A percentile compares a stretch with the other conserved stretches of the same genome.
These are phyloP conservation scores for Pedionomus torquatus DNA, from an alignment of 2,113 vertebrate species.

Conservation along the genomic window DNA sequence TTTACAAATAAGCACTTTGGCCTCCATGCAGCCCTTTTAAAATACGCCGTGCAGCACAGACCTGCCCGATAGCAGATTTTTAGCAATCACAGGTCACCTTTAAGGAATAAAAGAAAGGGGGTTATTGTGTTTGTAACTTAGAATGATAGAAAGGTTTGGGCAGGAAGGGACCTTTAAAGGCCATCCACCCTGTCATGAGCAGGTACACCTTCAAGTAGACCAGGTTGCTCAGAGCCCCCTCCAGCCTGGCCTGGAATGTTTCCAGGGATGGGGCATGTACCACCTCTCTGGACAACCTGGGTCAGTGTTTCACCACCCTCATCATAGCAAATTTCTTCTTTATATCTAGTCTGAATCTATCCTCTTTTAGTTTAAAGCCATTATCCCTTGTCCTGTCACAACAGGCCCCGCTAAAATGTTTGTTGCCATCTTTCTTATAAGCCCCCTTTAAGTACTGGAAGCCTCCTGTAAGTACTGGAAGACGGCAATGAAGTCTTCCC, in stretches of 20 bases:
- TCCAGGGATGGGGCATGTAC: neutral
- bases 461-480: neutral
- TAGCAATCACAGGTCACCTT: neutral
- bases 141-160: neutral
- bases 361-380: neutral
- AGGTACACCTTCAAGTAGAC: neutral
- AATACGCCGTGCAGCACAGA: neutral
- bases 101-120: neutral
- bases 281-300: neutral
- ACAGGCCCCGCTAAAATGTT: neutral
- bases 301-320: neutral
- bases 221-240: neutral
- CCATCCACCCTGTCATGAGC: fast-evolving
- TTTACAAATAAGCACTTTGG: neutral
- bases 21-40: neutral
- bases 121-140: neutral
- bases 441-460: neutral
- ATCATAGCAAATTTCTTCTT: fast-evolving
- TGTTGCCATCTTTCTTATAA: neutral
- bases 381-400: neutral
- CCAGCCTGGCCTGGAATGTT: neutral
- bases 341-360: neutral
- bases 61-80: fast-evolving
- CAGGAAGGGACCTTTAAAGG: neutral
- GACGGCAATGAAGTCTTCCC: fast-evolving